A percentile compares a stretch with the other conserved stretches of the same genome.
These are phyloP conservation scores for Pelochelys cantorii DNA, from an alignment of 2,797 vertebrate species.

Conservation along the genomic window DNA sequence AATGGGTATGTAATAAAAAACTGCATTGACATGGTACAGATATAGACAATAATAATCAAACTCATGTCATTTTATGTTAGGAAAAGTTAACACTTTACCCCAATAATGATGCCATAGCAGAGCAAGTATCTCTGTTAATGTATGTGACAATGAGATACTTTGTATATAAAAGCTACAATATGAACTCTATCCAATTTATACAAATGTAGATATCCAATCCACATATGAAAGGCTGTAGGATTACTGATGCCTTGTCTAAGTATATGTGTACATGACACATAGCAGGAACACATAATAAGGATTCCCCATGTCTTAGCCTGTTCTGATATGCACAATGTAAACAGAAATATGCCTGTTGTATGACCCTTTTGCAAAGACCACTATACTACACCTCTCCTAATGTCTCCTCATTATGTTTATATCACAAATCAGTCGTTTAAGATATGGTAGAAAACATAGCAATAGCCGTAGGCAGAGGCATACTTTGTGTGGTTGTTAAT, in stretches of 20 bases:
- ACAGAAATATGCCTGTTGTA: neutral
- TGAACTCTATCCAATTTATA: neutral
- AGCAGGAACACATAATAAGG: neutral
- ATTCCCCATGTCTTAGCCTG: neutral
- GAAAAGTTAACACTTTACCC: neutral
- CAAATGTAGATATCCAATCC: neutral
- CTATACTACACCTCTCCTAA: neutral
- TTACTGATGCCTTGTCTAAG: neutral
- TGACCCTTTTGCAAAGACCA: neutral
- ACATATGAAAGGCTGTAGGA: fast-evolving
- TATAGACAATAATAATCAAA: neutral
- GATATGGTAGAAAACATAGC: neutral
- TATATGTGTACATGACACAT: neutral
- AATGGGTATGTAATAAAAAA: neutral
- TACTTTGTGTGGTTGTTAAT: neutral
- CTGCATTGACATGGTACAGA: fast-evolving
- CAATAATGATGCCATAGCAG: neutral
- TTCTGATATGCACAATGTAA: neutral
- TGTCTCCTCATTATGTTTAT: neutral
- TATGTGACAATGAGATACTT: neutral
- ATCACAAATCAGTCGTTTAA: neutral
- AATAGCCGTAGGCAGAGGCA: neutral
- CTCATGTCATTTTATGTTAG: fast-evolving
- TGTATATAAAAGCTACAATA: no score
- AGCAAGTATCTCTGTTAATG: neutral